Conservation (phyloP, 2,797 vertebrate genomes). For the Luscinia megarhynchos region DNA sequence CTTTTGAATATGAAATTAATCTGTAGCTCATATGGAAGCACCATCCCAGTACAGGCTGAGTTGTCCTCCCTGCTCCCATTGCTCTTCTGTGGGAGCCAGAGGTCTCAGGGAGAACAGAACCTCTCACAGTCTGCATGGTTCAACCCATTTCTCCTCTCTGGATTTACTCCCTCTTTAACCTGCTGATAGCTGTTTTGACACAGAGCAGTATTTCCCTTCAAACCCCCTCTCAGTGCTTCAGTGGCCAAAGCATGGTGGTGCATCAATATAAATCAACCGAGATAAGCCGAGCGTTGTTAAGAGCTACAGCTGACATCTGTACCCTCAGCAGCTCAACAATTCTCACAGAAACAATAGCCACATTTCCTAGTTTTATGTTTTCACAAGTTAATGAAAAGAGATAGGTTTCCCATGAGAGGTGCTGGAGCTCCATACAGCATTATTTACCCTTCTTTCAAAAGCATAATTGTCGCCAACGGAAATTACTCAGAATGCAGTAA, state of each 20-base stretch:
- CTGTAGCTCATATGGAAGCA: not conserved
- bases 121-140: not conserved
- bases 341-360: not conserved
- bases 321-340: not conserved
- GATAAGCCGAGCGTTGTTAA: not conserved
- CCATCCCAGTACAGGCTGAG: not conserved
- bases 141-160: not conserved
- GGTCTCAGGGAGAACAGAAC: not conserved
- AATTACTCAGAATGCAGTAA: conserved; percentile 57
- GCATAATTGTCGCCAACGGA: not conserved
- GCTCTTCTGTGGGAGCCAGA: not conserved
- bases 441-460: conserved; percentile 33
- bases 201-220: not conserved
- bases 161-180: not conserved
- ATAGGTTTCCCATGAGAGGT: conserved; percentile 11
- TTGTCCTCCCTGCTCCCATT: not conserved
- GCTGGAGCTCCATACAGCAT: not conserved
- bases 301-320: not conserved
- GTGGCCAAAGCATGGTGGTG: fast-evolving
- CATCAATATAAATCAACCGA: not conserved
- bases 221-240: not conserved
- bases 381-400: conserved; percentile 13
- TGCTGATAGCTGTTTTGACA: not conserved
- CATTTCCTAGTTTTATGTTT: conserved; percentile 15
- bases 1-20: not conserved